Conservation (phyloP, 1,140 invertebrate species). For the Temnothorax curvispinosus region DNA sequence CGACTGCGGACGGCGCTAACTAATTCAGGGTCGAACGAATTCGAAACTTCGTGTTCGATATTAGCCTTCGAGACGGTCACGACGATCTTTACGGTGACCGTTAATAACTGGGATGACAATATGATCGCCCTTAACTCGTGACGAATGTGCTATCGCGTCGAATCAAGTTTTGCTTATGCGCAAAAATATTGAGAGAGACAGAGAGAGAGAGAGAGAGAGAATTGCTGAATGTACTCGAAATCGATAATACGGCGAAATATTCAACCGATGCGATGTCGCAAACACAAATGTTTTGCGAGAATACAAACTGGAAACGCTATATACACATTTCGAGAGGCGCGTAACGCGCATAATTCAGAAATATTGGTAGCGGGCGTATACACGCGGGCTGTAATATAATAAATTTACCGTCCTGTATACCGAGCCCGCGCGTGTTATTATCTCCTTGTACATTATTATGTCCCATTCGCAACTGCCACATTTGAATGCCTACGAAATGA, state of each 20-base stretch:
- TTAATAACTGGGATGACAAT: background rate
- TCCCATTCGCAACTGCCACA: background rate
- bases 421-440: conserved; percentile 8
- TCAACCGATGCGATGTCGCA: background rate
- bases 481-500: background rate
- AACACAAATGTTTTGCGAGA: conserved; percentile 1
- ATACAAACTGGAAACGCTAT: background rate
- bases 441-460: background rate
- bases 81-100: background rate
- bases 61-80: background rate
- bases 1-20: conserved; percentile 45
- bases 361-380: background rate
- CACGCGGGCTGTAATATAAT: background rate
- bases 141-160: background rate
- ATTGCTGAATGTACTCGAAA: background rate
- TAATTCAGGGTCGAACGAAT: conserved; percentile 58
- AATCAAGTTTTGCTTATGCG: conserved; percentile 1
- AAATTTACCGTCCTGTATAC: conserved; percentile 10
- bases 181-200: background rate
- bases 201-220: background rate
- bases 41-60: background rate
- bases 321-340: background rate
- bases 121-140: conserved; percentile 20
- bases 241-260: conserved; percentile 23
- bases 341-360: conserved; percentile 21